Conservation (phyloP, 1,140 invertebrate species). For the Drosophila tsacasi region DNA sequence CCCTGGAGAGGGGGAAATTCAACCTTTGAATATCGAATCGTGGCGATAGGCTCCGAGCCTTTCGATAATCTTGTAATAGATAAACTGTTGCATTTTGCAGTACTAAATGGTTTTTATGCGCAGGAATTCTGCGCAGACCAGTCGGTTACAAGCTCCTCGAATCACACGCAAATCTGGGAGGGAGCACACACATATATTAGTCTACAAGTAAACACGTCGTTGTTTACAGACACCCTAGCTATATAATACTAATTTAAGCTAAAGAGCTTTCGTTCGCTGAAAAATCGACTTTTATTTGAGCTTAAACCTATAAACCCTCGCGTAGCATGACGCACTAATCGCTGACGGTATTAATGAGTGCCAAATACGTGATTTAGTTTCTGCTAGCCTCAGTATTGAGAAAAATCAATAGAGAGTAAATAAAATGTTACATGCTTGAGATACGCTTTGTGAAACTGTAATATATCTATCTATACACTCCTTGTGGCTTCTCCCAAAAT, state of each 20-base stretch:
- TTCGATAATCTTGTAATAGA: conserved; percentile 4
- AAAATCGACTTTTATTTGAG: conserved; percentile 52
- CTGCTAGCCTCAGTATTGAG: conserved; percentile 41
- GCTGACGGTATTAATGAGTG: conserved; percentile 45
- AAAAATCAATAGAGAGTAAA: conserved; percentile 62
- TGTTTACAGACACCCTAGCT: conserved; percentile 48
- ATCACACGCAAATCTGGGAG: conserved; percentile 46
- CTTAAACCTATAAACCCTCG: conserved; percentile 34
- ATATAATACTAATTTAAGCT: conserved; percentile 54
- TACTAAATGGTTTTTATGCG: conserved; percentile 39
- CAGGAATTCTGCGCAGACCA: conserved; percentile 40
- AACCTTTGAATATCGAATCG: conserved; percentile 6
- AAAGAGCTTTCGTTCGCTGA: conserved; percentile 43
- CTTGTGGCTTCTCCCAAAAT: conserved; percentile 30
- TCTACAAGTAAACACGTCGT: conserved; percentile 49
- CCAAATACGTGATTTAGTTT: conserved; percentile 54
- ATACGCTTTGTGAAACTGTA: conserved; percentile 18
- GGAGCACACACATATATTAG: conserved; percentile 41
- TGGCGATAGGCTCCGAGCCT: neutral
- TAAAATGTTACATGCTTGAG: conserved; percentile 46
- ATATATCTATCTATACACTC: neutral
- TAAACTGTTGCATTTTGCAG: conserved; percentile 33
- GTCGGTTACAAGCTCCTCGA: conserved; percentile 48
- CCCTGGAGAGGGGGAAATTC: no score
- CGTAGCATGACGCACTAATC: conserved; percentile 39